Evolutionary conservation across 2,888 invertebrate genomes (phyloP), one percentile per base, ranked within the genome.

Genomic region (Odontomyia ornata): DNA sequence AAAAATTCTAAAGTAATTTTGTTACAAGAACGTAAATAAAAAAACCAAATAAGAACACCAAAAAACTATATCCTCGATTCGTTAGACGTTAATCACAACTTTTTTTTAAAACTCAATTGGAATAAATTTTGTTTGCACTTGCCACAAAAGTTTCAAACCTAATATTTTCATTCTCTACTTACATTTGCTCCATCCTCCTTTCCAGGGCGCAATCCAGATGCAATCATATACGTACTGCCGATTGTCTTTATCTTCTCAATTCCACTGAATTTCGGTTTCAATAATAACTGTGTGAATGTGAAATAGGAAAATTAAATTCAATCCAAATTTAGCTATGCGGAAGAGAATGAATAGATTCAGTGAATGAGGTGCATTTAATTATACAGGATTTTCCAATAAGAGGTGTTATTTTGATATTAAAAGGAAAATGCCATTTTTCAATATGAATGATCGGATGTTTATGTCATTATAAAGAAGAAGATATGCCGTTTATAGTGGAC

Each of bases 231-330:
- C 0, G 98, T 98, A 86, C 97, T 97, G 15, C 97, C 98, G 77
- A 99, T 98, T 0, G 98, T 99, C 87, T 99, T 99, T 76, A 99
- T 99, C 87, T 99, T 99, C 87, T 99, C 99, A 81, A 99, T 97
- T 81, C 94, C 92, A 84, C 96, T 97, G 87, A 95, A 98, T 84
- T 98, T 97, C 0, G 97, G 96, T 84, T 98, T 97, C 65, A 95
- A 88, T 43, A 99, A 88, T 47, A 99, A 87, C 95, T 86, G 76
- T 47, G 30, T 7, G 60, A 36, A 9, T 36, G 36, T n/a, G 36
- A 5, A 5, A 52, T 4, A 52, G 52, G 15, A 52, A 52, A 52
- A 4, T 52, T 18, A 52, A 15, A 52, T 15, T 36, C 36, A 5
- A 36, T n/a, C n/a, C n/a, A 36, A 5, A 36, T 36, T 36, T 36